Percentiles rank a stretch among this genome's conserved stretches.
phyloP scores from a whole-genome alignment of 1,140 invertebrate genomes.

The Temnothorax curvispinosus region DNA sequence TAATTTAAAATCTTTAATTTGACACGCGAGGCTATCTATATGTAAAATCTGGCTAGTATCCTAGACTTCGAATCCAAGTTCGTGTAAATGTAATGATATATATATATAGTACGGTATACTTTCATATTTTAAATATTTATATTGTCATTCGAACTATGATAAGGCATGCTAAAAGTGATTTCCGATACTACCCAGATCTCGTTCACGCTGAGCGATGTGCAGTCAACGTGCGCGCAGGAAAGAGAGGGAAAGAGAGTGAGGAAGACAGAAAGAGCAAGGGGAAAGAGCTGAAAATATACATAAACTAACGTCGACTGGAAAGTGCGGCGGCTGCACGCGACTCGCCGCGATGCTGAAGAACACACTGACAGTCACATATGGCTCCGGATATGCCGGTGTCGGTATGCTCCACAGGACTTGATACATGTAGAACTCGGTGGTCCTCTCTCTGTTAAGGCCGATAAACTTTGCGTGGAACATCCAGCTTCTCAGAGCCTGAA shows the following conservation, averaged over 20 bases:
- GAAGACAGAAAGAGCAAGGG: neutral
- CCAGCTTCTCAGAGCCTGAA: constrained; percentile 72
- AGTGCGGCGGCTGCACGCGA: constrained; percentile 54
- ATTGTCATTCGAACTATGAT: neutral
- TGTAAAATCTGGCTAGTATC: constrained; percentile 2
- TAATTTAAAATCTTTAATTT: neutral
- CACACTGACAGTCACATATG: constrained; percentile 75
- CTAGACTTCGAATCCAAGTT: neutral
- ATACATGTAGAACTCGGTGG: constrained; percentile 68
- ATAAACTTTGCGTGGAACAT: constrained; percentile 71
- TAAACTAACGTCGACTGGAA: constrained; percentile 72
- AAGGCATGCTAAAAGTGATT: constrained; percentile 18
- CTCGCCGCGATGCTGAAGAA: constrained; percentile 66
- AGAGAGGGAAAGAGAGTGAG: neutral
- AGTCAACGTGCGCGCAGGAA: neutral
- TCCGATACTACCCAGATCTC: neutral
- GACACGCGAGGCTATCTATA: neutral
- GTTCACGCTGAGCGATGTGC: neutral
- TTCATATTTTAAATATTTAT: constrained; percentile 41
- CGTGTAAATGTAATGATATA: neutral
- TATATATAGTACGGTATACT: neutral
- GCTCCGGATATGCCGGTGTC: constrained; percentile 73
- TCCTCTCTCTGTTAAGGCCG: constrained; percentile 20
- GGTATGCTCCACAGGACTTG: constrained; percentile 78
- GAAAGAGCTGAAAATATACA: constrained; percentile 39